These are phyloP conservation scores for Paraplagusia blochii DNA, from an alignment of 2,113 vertebrate species.

Conservation along the genomic window DNA sequence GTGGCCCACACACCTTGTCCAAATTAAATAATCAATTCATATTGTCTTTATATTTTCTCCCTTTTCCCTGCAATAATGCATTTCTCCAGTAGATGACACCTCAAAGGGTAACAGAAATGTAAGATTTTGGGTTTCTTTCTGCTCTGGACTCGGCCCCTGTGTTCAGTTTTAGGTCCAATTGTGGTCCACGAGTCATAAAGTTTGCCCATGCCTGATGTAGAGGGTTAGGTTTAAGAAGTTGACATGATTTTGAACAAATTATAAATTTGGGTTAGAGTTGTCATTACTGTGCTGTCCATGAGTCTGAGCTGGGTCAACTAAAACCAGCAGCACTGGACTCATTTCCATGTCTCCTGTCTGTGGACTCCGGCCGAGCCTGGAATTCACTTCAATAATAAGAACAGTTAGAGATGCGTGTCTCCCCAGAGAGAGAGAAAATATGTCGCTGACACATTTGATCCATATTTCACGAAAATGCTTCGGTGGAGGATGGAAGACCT, in stretches of 20 bases:
- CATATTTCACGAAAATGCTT: constrained; percentile 33
- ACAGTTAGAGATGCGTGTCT: constrained; percentile 51
- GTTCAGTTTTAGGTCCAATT: no score
- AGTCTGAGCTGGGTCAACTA: constrained; percentile 67
- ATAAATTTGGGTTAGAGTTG: constrained; percentile 50
- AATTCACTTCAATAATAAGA: constrained; percentile 58
- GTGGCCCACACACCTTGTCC: no score
- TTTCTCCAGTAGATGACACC: no score
- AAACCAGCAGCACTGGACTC: constrained; percentile 65
- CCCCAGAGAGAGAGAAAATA: constrained; percentile 52
- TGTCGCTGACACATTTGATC: constrained; percentile 67
- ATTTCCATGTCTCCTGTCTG: constrained; percentile 60
- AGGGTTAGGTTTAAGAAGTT: no score
- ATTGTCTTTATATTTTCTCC: no score
- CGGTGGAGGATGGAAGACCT: constrained; percentile 14
- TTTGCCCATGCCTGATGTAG: no score
- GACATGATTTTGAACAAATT: constrained; percentile 12
- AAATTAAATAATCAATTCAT: no score
- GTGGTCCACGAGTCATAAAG: no score
- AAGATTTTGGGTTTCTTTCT: no score
- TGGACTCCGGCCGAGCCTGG: constrained; percentile 55
- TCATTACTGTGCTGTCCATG: constrained; percentile 38
- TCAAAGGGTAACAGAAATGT: no score
- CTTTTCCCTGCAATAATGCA: no score
- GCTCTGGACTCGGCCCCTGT: no score